A percentile compares a stretch with the other conserved stretches of the same genome.
phyloP scores from a whole-genome alignment of 1,140 invertebrate genomes.

The Holotrichia oblita region DNA sequence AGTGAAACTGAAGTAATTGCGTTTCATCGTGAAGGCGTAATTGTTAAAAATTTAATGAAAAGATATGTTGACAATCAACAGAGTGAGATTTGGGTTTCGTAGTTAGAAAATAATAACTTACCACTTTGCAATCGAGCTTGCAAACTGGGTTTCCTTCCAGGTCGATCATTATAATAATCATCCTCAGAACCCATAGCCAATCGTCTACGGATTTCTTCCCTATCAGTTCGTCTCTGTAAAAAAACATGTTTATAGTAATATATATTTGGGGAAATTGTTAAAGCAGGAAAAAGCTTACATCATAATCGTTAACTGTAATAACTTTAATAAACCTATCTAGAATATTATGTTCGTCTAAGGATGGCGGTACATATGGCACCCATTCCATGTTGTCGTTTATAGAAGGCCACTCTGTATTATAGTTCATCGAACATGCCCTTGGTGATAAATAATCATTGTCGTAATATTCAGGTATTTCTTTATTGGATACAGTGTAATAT shows the following conservation, averaged over 20 bases:
- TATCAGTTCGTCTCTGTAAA: slow-evolving; percentile 85
- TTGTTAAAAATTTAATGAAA: neutral
- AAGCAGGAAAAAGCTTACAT: slow-evolving; percentile 56
- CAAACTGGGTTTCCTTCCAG: slow-evolving; percentile 84
- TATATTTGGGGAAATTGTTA: slow-evolving; percentile 2
- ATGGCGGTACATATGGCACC: slow-evolving; percentile 58
- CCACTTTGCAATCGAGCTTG: slow-evolving; percentile 88
- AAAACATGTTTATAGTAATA: slow-evolving; percentile 44
- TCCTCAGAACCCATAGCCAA: slow-evolving; percentile 89
- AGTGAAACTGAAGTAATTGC: no score
- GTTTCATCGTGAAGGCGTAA: no score
- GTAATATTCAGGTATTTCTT: slow-evolving; percentile 48
- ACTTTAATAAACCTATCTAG: slow-evolving; percentile 74
- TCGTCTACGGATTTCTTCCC: slow-evolving; percentile 89
- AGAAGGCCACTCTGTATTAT: slow-evolving; percentile 60
- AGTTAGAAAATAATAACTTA: slow-evolving; percentile 59
- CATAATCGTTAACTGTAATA: slow-evolving; percentile 65
- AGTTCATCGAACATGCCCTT: slow-evolving; percentile 57
- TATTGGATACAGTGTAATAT: slow-evolving; percentile 55
- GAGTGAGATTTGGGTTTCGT: neutral
- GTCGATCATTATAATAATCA: slow-evolving; percentile 73
- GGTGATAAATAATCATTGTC: slow-evolving; percentile 59
- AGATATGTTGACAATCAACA: no score
- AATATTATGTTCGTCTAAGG: slow-evolving; percentile 66
- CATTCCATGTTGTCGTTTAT: slow-evolving; percentile 62